Base-by-base conservation (phyloP, 2,113 vertebrate genomes). In the Cheirogaleus medius region DNA sequence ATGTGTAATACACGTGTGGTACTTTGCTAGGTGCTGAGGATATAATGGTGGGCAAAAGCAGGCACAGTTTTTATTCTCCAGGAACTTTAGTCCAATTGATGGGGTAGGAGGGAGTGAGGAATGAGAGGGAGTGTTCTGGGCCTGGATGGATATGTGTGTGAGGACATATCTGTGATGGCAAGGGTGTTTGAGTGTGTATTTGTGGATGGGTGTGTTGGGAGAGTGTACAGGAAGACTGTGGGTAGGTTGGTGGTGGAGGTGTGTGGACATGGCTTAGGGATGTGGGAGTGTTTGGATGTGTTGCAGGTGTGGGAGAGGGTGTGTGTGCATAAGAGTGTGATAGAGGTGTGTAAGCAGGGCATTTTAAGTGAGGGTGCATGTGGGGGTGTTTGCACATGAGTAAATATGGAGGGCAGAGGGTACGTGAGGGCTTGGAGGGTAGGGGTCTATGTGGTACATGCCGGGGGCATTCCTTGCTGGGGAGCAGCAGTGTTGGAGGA, bases 401-500 rank as follows among this genome's bases (percentile, higher is more conserved):
- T 93, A 78, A 97, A 90, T 44, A n/a, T 42, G 60, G 71, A 18
- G 12, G 47, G 34, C 77, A 66, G 69, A 82, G 25, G 84, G 69
- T 74, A 54, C 86, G 13, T 88, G 80, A 96, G 52, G 91, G 93
- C 34, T 49, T 94, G 73, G 37, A 76, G 81, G 91, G 93, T 77
- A 74, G 81, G 84, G 66, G 32, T 54, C 69, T 80, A 2, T 88
- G 58, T 93, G 77, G 32, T 90, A 18, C 81, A 80, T 8, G 0
- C 74, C 29, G 93, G 90, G 76, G 89, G 52, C 47, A 85, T 91
- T 96, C 47, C 81, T 93, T 96, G 20, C 85, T 94, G 93, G 92
- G 78, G 39, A 89, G 54, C 69, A 87, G 96, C 78, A 86, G 78
- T 80, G 68, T 89, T 82, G 91, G 78, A 95, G 60, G 44, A 81